Evolutionary conservation across 2,113 vertebrate species (phyloP), one percentile per base, ranked within the genome.

Genomic region (Pterocles orientalis): DNA sequence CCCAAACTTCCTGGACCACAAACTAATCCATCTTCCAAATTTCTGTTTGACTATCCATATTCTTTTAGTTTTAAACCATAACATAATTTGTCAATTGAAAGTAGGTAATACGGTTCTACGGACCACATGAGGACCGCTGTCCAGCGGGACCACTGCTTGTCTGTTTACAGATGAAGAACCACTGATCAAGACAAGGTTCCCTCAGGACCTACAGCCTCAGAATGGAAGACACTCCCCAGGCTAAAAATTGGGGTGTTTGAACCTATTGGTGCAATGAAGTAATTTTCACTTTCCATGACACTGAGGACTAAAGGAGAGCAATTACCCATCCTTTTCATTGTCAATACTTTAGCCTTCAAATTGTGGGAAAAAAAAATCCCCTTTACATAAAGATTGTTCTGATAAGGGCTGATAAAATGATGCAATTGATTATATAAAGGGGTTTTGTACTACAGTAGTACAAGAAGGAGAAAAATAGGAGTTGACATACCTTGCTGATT

Each of bases 361-460:
- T 0, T 36, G 9, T 18, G 31, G 28, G 12, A 8, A 19, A 45
- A 28, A 36, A 18, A 10, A 8, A n/a, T 21, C 12, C n/a, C 14
- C 8, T 51, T 83, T 66, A 66, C 9, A 34, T 14, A 57, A 1
- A 3, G n/a, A 69, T 69, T 78, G 13, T 20, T 84, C 47, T 82
- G 36, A 76, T 28, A 80, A 68, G 51, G 18, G n/a, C 12, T 17
- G 29, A 60, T 48, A 48, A 71, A 83, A 72, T 15, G 3, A 72
- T 43, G 28, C 19, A 57, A 15, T 54, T 79, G 39, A 71, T 45
- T 47, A 51, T 56, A 47, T 14, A 41, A 69, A 73, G 7, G 8
- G 1, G 0, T 54, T 83, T 75, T 69, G 19, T 39, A 43, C 5
- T 60, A 69, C 14, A 43, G 23, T 26, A 70, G 15, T 23, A 26